A percentile compares a stretch with the other conserved stretches of the same genome.
These are phyloP conservation scores for Aspidapion aeneum DNA, from an alignment of 2,888 invertebrate species.

Conservation along the genomic window DNA sequence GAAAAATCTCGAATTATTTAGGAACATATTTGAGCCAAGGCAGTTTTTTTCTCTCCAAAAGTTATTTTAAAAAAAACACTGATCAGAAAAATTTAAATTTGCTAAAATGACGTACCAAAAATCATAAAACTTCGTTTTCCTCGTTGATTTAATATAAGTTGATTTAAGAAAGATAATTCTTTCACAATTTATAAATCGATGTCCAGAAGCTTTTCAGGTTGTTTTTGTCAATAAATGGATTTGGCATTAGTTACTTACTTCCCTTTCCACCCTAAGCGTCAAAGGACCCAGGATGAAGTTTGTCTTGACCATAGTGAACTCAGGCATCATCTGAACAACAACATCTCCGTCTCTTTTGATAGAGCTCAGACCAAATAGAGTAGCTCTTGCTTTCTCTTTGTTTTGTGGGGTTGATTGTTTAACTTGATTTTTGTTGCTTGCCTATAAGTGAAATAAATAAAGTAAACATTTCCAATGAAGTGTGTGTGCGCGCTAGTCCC, in stretches of 20 bases:
- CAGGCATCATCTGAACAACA: slow-evolving; percentile 71
- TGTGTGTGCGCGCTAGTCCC: slow-evolving; percentile 41
- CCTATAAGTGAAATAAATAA: slow-evolving; percentile 10
- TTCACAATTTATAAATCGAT: too few species aligned
- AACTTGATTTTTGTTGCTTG: slow-evolving; percentile 38
- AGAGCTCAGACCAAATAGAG: slow-evolving; percentile 75
- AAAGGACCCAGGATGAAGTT: slow-evolving; percentile 79
- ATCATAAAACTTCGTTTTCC: too few species aligned
- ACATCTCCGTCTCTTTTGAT: slow-evolving; percentile 78
- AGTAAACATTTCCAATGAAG: neutral
- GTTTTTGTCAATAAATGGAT: too few species aligned
- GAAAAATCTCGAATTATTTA: too few species aligned
- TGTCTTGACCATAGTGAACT: slow-evolving; percentile 79
- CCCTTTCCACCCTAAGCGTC: slow-evolving; percentile 73
- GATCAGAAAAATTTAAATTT: too few species aligned
- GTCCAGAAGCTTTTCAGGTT: too few species aligned
- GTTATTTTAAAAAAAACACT: too few species aligned
- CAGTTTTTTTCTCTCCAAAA: too few species aligned
- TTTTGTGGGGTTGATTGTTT: slow-evolving; percentile 47
- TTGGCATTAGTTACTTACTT: slow-evolving; percentile 53
- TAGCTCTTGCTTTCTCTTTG: slow-evolving; percentile 69
- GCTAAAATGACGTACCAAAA: too few species aligned
- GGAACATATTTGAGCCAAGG: too few species aligned
- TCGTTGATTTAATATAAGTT: too few species aligned
- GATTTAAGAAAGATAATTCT: too few species aligned